phyloP scores from a whole-genome alignment of 2,797 vertebrate species.

The Arremon brunneinucha region DNA sequence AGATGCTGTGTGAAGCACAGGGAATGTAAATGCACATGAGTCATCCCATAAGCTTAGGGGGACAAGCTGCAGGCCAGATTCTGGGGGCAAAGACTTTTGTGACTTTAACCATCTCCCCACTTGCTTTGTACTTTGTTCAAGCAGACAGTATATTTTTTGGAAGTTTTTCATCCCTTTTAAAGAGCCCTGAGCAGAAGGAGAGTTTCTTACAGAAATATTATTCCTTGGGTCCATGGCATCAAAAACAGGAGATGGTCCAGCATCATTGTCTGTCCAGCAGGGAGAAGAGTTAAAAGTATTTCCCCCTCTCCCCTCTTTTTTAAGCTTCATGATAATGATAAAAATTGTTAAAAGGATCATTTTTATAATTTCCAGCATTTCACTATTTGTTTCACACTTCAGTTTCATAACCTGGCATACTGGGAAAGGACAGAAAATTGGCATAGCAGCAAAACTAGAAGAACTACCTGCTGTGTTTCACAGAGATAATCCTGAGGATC shows the following conservation, averaged over 20 bases:
- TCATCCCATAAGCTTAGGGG: not conserved
- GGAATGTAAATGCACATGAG: constrained; percentile 17
- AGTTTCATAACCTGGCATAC: not conserved
- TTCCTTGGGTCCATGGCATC: not conserved
- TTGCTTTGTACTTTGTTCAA: not conserved
- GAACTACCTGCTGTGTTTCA: not conserved
- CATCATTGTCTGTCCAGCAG: not conserved
- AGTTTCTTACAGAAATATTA: not conserved
- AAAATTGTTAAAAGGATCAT: not conserved
- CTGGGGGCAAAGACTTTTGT: not conserved
- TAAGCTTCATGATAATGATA: not conserved
- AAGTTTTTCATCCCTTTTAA: not conserved
- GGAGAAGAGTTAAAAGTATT: not conserved
- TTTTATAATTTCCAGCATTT: not conserved
- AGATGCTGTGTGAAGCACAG: constrained; percentile 7
- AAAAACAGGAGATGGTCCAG: not conserved
- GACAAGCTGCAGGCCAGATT: not conserved
- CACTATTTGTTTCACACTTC: not conserved
- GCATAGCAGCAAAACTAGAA: not conserved
- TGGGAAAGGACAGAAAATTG: not conserved
- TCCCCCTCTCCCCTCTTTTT: not conserved
- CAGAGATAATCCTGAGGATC: not conserved
- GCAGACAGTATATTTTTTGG: not conserved
- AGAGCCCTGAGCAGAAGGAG: not conserved
- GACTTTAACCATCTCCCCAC: not conserved